Base-by-base conservation (phyloP, 2,888 invertebrate genomes). In the Cheilosia variabilis region DNA sequence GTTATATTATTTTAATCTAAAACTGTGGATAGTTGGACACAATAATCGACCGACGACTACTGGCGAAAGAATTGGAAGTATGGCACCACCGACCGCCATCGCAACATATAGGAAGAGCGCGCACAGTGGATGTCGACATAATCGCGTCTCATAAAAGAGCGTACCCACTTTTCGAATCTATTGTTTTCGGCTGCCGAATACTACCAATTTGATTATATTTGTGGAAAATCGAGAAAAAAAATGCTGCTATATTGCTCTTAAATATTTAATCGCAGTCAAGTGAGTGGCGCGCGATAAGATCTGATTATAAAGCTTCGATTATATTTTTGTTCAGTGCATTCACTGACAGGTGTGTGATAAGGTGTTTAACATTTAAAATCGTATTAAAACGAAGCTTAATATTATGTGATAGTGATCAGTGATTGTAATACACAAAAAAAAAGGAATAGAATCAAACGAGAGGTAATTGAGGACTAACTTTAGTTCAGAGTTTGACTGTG, bases 1-100 rank as follows among this genome's bases (percentile, higher is more conserved):
- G 65, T 71, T 66, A 72, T 71, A 53, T 71, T 71, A 73, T 62
- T 79, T 79, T 78, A 84, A 80, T 76, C 80, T 60, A 55, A 57
- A 68, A 34, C 47, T 5, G 3, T 22, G 24, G 15, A 27, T 27
- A 9, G 37, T 47, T 66, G 50, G 37, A 47, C 27, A 75, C 55
- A 57, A 52, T 52, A 52, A 27, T 15, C 13, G 41, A 55, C 45
- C 53, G 58, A 55, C 53, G 47, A 45, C 65, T 52, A 55, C 53
- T 41, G 57, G 43, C 53, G 43, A 52, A 57, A 76, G 66, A 71
- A 82, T 22, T 53, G 50, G 17, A 60, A 52, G 66, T 66, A 68
- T 72, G 66, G 41, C 71, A 77, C 60, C 43, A 43, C 27, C 45
- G 17, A 47, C 47, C 63, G 19, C 52, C 22, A 41, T 63, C 43